Conservation (phyloP, 2,888 invertebrate genomes). For the Brachyopa scutellaris region DNA sequence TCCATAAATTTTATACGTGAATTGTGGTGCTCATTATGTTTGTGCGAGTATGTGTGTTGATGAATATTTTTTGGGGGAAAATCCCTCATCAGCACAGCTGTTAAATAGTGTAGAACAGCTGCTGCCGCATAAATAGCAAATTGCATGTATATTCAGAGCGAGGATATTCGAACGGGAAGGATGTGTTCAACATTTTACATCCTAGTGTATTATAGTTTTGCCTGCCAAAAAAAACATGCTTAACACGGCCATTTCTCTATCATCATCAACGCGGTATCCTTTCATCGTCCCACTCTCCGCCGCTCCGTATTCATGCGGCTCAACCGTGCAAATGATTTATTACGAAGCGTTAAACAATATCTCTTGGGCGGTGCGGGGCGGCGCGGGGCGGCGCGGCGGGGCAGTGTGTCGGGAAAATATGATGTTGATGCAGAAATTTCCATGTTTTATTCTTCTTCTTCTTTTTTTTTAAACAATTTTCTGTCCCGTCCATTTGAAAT, state of each 20-base stretch:
- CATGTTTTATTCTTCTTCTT: too few relatives aligned
- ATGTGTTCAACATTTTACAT: conserved; percentile 45
- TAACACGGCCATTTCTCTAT: conserved; percentile 51
- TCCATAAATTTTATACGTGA: conserved; percentile 3
- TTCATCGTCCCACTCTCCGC: conserved; percentile 11
- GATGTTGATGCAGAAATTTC: conserved; percentile 41
- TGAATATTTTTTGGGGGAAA: conserved; percentile 2
- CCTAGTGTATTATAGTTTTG: conserved; percentile 20
- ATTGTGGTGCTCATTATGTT: conserved; percentile 15
- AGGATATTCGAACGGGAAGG: conserved; percentile 57
- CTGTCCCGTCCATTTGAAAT: conserved; percentile 14
- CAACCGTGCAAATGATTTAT: conserved; percentile 58
- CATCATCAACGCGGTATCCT: conserved; percentile 43
- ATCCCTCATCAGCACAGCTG: conserved; percentile 8
- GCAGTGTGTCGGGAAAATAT: conserved; percentile 7
- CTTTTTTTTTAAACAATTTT: not conserved
- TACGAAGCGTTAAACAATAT: conserved; percentile 64
- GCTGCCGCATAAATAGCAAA: conserved; percentile 52
- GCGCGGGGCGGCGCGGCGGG: not conserved
- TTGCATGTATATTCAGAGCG: conserved; percentile 21
- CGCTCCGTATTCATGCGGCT: too few relatives aligned
- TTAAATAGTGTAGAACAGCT: conserved; percentile 24
- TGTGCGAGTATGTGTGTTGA: conserved; percentile 19
- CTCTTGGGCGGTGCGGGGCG: conserved; percentile 14
- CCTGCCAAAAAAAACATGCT: conserved; percentile 36